These are phyloP conservation scores for Spinibarbus caldwelli DNA, from an alignment of 2,797 vertebrate species.

Conservation along the genomic window DNA sequence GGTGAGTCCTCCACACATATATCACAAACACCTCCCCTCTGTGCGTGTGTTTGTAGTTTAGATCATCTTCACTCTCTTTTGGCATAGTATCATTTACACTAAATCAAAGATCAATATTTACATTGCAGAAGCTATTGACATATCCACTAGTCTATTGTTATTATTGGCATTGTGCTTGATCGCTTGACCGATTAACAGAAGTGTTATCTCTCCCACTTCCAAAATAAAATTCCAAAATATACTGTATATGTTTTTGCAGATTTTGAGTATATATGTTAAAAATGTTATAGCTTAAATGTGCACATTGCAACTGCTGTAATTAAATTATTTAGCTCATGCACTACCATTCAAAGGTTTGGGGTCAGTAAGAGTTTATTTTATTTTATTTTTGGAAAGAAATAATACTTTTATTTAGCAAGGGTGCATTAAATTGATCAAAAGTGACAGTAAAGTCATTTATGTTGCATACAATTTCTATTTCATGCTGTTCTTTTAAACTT, in stretches of 20 bases:
- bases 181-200: background rate
- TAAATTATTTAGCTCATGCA: too few species aligned
- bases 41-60: conserved; percentile 26
- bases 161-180: background rate
- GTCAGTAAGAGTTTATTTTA: background rate
- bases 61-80: background rate
- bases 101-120: conserved; percentile 16
- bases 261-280: background rate
- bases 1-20: conserved; percentile 45
- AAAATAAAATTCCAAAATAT: background rate
- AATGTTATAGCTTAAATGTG: too few species aligned
- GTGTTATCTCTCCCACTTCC: background rate
- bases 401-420: background rate
- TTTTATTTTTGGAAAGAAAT: background rate
- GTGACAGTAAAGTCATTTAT: background rate
- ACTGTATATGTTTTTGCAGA: background rate
- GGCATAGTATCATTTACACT: conserved; percentile 8
- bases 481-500: background rate
- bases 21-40: conserved; percentile 41
- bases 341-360: background rate
- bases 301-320: background rate
- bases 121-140: background rate
- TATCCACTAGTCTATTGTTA: background rate
- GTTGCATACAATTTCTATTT: background rate
- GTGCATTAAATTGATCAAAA: background rate